Conservation (phyloP, 2,888 invertebrate genomes). For the Clivina fossor region DNA sequence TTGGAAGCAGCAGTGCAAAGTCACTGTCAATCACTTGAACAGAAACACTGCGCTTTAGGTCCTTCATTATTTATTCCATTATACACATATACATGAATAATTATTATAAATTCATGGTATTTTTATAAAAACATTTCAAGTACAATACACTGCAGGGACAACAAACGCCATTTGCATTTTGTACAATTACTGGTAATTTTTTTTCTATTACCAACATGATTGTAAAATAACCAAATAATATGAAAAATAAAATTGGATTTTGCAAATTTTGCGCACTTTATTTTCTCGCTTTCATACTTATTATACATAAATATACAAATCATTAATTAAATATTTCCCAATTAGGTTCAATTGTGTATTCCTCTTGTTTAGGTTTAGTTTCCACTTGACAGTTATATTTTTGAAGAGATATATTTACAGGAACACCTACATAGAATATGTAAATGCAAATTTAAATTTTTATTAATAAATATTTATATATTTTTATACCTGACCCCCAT, state of each 20-base stretch:
- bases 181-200: conserved; percentile 16
- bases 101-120: conserved; percentile 19
- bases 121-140: conserved; percentile 8
- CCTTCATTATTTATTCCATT: conserved; percentile 51
- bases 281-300: too few species aligned
- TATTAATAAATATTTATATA: conserved; percentile 7
- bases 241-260: too few species aligned
- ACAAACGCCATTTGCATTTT: conserved; percentile 33
- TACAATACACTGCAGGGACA: conserved; percentile 18
- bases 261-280: too few species aligned
- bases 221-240: conserved; percentile 4
- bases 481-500: conserved; percentile 43
- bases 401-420: conserved; percentile 47
- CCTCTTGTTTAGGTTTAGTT: conserved; percentile 35
- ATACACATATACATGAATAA: conserved; percentile 33
- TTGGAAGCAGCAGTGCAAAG: conserved; percentile 75
- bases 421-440: conserved; percentile 41
- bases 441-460: conserved; percentile 5
- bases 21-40: conserved; percentile 80
- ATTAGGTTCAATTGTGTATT: conserved; percentile 51
- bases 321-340: conserved; percentile 45
- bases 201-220: conserved; percentile 8
- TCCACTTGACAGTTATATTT: conserved; percentile 38
- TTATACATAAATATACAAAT: neutral
- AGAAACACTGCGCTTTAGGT: conserved; percentile 63